A percentile compares a stretch with the other conserved stretches of the same genome.
Conservation (phyloP, 2,797 vertebrate genomes). For the Pelodytes ibericus region DNA sequence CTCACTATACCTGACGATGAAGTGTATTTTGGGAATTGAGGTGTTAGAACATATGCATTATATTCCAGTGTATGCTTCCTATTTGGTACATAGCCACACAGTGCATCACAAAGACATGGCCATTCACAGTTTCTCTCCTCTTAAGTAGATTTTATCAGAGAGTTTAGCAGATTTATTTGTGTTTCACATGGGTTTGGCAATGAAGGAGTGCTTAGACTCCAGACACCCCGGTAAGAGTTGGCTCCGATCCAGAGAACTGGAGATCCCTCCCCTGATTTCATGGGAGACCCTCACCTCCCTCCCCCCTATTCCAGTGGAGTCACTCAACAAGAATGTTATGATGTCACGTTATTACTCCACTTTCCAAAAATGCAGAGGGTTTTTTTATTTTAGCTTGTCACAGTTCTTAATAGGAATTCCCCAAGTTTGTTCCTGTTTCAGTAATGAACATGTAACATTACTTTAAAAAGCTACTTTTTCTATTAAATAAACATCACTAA, state of each 20-base stretch:
- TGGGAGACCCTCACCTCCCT: constrained; percentile 45
- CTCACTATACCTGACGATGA: too few relatives aligned
- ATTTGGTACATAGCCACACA: too few relatives aligned
- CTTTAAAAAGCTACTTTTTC: background rate
- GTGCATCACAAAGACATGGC: too few relatives aligned
- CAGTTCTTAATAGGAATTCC: constrained; percentile 31
- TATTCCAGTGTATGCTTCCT: too few relatives aligned
- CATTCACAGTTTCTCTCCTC: background rate
- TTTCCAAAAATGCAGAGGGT: constrained; percentile 46
- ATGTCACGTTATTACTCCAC: constrained; percentile 54
- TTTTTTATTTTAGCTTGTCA: constrained; percentile 26
- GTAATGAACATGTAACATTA: background rate
- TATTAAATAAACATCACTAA: too few relatives aligned
- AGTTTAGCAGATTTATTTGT: constrained; percentile 33
- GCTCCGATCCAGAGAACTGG: constrained; percentile 38
- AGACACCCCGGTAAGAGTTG: constrained; percentile 51
- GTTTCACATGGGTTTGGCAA: constrained; percentile 34
- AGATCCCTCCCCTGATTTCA: constrained; percentile 48
- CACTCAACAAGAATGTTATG: constrained; percentile 43
- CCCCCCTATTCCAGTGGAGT: constrained; percentile 48
- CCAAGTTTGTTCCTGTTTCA: constrained; percentile 2
- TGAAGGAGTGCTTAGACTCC: constrained; percentile 39
- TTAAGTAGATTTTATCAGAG: background rate
- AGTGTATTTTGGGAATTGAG: too few relatives aligned
- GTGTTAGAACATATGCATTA: too few relatives aligned